These are phyloP conservation scores for Scaptomyza flava DNA, from an alignment of 2,888 invertebrate species.

Conservation along the genomic window DNA sequence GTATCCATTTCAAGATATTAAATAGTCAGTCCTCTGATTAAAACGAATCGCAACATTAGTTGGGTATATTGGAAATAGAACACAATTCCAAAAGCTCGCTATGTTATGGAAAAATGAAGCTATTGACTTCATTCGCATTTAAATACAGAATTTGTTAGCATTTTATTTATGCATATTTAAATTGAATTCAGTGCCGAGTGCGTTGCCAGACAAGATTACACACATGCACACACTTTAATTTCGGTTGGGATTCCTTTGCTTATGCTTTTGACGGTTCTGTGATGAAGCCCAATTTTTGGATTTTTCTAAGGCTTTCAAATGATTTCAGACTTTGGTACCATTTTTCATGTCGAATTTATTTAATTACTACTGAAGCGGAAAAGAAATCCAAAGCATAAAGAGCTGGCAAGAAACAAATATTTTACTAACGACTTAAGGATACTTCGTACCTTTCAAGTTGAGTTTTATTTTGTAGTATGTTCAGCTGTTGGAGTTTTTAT, in stretches of 20 bases:
- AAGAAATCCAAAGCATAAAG: constrained; percentile 26
- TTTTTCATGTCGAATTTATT: constrained; percentile 66
- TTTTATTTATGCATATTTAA: constrained; percentile 40
- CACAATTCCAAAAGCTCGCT: background rate
- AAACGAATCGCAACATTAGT: background rate
- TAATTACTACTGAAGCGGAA: constrained; percentile 59
- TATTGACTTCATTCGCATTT: too few relatives aligned
- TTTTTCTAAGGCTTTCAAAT: constrained; percentile 34
- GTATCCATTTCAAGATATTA: too few relatives aligned
- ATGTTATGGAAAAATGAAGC: too few relatives aligned
- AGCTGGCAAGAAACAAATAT: background rate
- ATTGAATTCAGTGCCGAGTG: constrained; percentile 41
- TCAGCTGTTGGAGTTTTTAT: too few relatives aligned
- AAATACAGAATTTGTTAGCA: constrained; percentile 33
- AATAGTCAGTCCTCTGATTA: background rate
- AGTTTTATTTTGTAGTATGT: too few relatives aligned
- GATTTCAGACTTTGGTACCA: constrained; percentile 37
- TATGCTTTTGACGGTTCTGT: background rate
- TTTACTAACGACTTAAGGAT: too few relatives aligned
- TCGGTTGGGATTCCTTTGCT: constrained; percentile 10
- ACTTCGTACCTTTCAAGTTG: too few relatives aligned
- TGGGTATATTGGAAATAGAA: background rate
- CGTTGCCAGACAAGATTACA: constrained; percentile 11
- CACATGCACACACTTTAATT: constrained; percentile 3
- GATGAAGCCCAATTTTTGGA: constrained; percentile 4